phyloP scores from a whole-genome alignment of 1,140 invertebrate species.

The Drosophila kanapiae region DNA sequence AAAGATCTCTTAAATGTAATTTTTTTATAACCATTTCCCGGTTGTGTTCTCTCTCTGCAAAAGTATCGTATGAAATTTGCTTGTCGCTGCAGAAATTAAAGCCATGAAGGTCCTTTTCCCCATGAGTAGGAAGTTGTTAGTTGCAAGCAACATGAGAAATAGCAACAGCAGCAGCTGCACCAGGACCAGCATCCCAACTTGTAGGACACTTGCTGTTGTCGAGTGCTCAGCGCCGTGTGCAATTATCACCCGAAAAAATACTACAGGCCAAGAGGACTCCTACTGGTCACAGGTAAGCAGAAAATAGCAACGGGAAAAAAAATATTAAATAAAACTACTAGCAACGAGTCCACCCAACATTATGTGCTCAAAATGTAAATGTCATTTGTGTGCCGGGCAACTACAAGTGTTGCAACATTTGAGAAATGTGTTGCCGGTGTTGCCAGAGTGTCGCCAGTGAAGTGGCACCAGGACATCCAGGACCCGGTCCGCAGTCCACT shows the following conservation, averaged over 20 bases:
- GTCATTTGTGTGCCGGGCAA: constrained; percentile 67
- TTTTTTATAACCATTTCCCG: no score
- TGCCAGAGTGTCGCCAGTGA: constrained; percentile 52
- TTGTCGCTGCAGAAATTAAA: constrained; percentile 58
- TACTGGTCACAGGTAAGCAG: constrained; percentile 47
- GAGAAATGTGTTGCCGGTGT: constrained; percentile 63
- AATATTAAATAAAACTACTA: constrained; percentile 33
- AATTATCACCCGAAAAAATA: constrained; percentile 71
- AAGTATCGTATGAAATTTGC: constrained; percentile 32
- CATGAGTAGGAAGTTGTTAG: constrained; percentile 69
- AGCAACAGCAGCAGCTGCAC: constrained; percentile 31
- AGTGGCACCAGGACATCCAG: constrained; percentile 45
- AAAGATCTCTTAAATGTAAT: not conserved
- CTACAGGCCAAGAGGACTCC: constrained; percentile 44
- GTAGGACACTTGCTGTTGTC: constrained; percentile 60
- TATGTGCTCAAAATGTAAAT: constrained; percentile 78
- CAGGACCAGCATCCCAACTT: constrained; percentile 54
- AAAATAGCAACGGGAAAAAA: constrained; percentile 4
- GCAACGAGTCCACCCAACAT: constrained; percentile 50
- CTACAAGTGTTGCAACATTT: constrained; percentile 77
- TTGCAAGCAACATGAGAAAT: constrained; percentile 64
- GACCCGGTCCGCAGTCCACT: constrained; percentile 17
- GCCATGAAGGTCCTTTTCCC: constrained; percentile 57
- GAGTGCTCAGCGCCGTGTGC: constrained; percentile 64
- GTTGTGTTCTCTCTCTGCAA: not conserved